Evolutionary conservation across 2,888 invertebrate species (phyloP).

Genomic region (Athetis lepigone): DNA sequence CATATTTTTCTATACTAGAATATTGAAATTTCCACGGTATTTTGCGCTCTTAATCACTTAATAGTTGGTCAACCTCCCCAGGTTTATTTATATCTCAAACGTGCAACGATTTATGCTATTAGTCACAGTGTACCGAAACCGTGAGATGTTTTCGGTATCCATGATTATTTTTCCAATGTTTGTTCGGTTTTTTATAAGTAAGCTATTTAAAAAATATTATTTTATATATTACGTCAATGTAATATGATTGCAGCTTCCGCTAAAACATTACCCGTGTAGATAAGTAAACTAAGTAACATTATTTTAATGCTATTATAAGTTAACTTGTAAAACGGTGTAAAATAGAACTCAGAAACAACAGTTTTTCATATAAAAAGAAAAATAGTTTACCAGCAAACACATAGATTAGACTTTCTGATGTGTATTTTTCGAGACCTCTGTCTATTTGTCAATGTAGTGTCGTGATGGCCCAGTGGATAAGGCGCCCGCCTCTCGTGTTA

Average conservation of each 20-base stretch:
- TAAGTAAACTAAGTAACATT: no score
- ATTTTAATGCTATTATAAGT: no score
- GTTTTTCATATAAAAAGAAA: not conserved
- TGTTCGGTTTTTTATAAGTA: constrained; percentile 33
- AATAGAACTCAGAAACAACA: not conserved
- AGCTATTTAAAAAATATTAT: constrained; percentile 24
- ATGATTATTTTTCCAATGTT: constrained; percentile 25
- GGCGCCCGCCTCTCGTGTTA: no score
- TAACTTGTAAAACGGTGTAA: no score
- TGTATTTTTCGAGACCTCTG: no score
- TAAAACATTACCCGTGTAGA: not conserved
- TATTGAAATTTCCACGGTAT: not conserved
- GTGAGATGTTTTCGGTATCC: constrained; percentile 21
- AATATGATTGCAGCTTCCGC: constrained; percentile 19
- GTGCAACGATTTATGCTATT: constrained; percentile 26
- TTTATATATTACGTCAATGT: constrained; percentile 19
- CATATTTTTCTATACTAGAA: not conserved
- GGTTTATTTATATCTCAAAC: constrained; percentile 21
- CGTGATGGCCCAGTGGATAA: no score
- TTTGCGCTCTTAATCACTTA: constrained; percentile 6
- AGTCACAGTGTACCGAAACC: constrained; percentile 14
- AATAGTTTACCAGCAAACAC: not conserved
- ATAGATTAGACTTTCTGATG: not conserved
- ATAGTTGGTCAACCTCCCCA: not conserved
- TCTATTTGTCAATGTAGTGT: no score